Evolutionary conservation across 2,113 vertebrate genomes (phyloP).

Genomic region (Chionodraco myersi): DNA sequence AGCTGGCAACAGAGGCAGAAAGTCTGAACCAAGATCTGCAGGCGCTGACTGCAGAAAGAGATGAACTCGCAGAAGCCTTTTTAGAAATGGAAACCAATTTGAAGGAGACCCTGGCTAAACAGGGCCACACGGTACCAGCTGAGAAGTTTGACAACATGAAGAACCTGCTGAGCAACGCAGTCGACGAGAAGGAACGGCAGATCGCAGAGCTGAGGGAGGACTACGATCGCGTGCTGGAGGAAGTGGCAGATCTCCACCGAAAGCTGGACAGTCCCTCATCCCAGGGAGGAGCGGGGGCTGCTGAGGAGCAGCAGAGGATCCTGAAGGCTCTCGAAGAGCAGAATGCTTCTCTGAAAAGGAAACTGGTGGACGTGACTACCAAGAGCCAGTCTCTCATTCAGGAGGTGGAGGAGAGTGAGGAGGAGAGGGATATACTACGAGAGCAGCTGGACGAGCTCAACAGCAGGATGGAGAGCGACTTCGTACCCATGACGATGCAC

Average conservation of each 20-base stretch:
- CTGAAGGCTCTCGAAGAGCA: conserved; percentile 84
- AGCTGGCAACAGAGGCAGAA: conserved; percentile 87
- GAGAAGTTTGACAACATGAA: conserved; percentile 94
- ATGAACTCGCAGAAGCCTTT: conserved; percentile 77
- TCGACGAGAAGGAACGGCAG: conserved; percentile 89
- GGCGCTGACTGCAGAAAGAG: conserved; percentile 80
- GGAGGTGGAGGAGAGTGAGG: conserved; percentile 84
- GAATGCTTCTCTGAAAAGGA: conserved; percentile 82
- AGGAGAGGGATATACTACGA: conserved; percentile 85
- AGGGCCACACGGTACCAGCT: conserved; percentile 77
- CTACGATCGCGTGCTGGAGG: conserved; percentile 83
- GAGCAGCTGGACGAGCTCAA: conserved; percentile 88
- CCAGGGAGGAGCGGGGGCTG: conserved; percentile 62
- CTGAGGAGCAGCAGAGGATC: conserved; percentile 86
- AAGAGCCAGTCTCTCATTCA: conserved; percentile 88
- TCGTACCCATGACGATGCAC: conserved; percentile 85
- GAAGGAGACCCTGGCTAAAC: conserved; percentile 78
- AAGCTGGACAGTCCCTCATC: conserved; percentile 78
- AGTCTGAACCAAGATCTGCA: conserved; percentile 85
- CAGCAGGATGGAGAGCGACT: conserved; percentile 86
- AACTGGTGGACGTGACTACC: conserved; percentile 83
- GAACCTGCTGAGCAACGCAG: conserved; percentile 86
- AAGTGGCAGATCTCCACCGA: conserved; percentile 84
- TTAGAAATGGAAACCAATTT: conserved; percentile 83
- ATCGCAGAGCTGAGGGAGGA: conserved; percentile 86